Evolutionary conservation across 2,113 vertebrate genomes (phyloP), one percentile per base, ranked within the genome.

Genomic region (Rhabdornis inornatus): DNA sequence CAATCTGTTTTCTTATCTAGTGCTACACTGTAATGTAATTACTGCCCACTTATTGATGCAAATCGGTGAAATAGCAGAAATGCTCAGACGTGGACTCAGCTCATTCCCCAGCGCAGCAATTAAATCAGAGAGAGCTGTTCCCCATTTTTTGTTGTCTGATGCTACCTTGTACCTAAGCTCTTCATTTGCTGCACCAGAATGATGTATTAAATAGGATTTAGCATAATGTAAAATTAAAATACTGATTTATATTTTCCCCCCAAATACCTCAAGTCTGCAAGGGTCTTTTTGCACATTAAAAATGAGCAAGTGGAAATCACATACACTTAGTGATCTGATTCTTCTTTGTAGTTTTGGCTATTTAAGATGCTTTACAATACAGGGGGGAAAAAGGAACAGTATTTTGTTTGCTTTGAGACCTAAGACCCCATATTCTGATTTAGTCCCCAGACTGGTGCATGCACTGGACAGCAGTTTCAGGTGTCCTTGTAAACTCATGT

Each of bases 51-150:
- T 28, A 33, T 1, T 11, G 47, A 20, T 42, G 60, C 18, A 18
- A 30, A 49, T 28, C 65, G 50, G 13, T 30, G 8, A 10, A 31
- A 50, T 0, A 27, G 12, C 25, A 18, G 21, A 72, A 88, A 30
- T 3, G 25, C 76, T 30, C 82, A 47, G 15, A 17, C 6, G 1
- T 0, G 11, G 33, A 66, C 30, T 18, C 33, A 49, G 18, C 37
- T 76, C 53, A 4, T 11, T 9, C 23, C 12, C 10, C 37, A 11
- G 15, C 0, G 0, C 0, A 22, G 8, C 69, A 35, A 9, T 4
- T 24, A n/a, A 39, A 33, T n/a, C 61, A 56, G 31, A 65, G 39
- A 64, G 64, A 80, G 10, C 28, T 5, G 9, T 7, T 64, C 14
- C 20, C 35, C 35, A 0, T 15, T 55, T 93, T 35, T 35, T 56